Evolutionary conservation across 2,113 vertebrate species (phyloP).

Genomic region (Forbesichthys agassizii): DNA sequence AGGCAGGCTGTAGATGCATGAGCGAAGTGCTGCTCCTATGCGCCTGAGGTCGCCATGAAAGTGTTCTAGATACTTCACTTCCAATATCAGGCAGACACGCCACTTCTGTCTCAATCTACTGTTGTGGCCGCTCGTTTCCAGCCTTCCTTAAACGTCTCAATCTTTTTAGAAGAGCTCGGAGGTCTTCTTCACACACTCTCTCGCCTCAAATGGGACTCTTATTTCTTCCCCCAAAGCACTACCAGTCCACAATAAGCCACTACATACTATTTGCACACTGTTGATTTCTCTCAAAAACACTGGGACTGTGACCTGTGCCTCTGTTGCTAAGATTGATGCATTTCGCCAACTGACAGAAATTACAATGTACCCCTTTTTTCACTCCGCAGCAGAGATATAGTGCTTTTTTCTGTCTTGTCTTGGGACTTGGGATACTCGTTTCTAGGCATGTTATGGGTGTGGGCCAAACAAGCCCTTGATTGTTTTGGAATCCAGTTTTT

Average conservation of each 20-base stretch:
- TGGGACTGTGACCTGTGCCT: neutral
- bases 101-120: constrained; percentile 42
- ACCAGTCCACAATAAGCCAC: constrained; percentile 15
- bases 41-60: constrained; percentile 6
- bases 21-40: constrained; percentile 10
- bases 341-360: neutral
- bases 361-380: constrained; percentile 8
- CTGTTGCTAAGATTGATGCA: too few species aligned
- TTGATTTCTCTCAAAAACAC: neutral
- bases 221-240: constrained; percentile 4
- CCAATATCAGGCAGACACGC: constrained; percentile 52
- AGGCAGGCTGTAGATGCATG: constrained; percentile 40
- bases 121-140: constrained; percentile 24
- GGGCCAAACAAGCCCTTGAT: neutral
- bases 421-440: neutral
- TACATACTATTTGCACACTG: constrained; percentile 14
- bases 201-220: constrained; percentile 11
- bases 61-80: constrained; percentile 56
- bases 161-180: constrained; percentile 36
- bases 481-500: neutral
- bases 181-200: constrained; percentile 11
- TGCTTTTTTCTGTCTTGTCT: neutral
- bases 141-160: constrained; percentile 41
- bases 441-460: neutral
- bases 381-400: constrained; percentile 1